Conservation (phyloP, 2,113 vertebrate genomes). For the Anoplopoma fimbria region DNA sequence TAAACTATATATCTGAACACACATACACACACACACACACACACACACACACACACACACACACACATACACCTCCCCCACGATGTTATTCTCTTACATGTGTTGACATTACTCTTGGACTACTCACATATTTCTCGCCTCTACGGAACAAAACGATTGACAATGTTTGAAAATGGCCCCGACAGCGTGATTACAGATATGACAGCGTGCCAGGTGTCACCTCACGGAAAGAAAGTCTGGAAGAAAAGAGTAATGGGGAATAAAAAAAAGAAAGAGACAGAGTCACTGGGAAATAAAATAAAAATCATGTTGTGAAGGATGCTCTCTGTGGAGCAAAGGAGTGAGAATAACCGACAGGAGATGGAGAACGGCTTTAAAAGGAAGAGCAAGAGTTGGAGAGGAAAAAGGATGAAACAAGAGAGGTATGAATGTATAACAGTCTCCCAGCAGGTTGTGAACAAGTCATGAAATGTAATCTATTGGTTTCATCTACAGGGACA, state of each 20-base stretch:
- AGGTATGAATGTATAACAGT: neutral
- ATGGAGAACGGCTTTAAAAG: slow-evolving; percentile 9
- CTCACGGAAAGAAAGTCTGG: slow-evolving; percentile 6
- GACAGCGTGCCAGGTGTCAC: slow-evolving; percentile 47
- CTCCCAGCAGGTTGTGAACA: too few relatives aligned
- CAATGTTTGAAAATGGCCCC: slow-evolving; percentile 74
- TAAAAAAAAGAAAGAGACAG: neutral
- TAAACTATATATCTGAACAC: neutral
- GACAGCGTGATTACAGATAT: slow-evolving; percentile 61
- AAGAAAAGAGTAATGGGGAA: slow-evolving; percentile 1
- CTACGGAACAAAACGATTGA: slow-evolving; percentile 53
- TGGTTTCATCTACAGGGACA: too few relatives aligned
- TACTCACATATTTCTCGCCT: slow-evolving; percentile 40
- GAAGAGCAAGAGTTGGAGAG: neutral
- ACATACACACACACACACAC: neutral
- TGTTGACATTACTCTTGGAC: slow-evolving; percentile 28
- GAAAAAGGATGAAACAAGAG: neutral
- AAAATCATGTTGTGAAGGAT: neutral
- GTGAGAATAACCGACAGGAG: slow-evolving; percentile 37
- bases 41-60: neutral
- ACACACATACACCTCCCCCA: neutral
- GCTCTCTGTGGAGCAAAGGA: slow-evolving; percentile 33
- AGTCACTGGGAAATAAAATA: neutral
- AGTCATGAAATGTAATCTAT: too few relatives aligned
- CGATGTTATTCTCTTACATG: slow-evolving; percentile 10